phyloP scores from a whole-genome alignment of 2,888 invertebrate genomes.

The Brenthis daphne region DNA sequence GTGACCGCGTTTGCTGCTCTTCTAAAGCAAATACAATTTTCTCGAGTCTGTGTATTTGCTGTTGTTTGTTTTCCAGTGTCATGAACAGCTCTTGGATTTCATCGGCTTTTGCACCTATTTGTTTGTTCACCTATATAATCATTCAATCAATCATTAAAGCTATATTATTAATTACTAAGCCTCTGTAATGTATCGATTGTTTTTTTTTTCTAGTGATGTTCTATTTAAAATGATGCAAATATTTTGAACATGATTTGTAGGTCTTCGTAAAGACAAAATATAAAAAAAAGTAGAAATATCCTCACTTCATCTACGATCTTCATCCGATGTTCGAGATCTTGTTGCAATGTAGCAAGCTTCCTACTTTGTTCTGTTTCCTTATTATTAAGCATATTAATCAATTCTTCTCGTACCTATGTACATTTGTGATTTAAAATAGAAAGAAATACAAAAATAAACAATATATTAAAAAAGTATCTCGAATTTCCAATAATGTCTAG shows the following conservation, averaged over 20 bases:
- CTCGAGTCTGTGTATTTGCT: conserved; percentile 80
- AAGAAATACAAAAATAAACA: background rate
- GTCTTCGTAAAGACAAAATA: conserved; percentile 32
- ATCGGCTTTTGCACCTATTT: conserved; percentile 76
- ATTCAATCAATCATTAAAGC: too few species aligned
- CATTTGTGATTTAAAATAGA: background rate
- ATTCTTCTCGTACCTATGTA: conserved; percentile 80
- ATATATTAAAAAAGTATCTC: conserved; percentile 4
- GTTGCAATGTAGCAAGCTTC: conserved; percentile 65
- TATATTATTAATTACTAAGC: too few species aligned
- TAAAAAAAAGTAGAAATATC: conserved; percentile 39
- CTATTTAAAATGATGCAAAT: too few species aligned
- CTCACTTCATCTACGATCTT: conserved; percentile 78
- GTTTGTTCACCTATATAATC: conserved; percentile 68
- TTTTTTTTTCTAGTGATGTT: too few species aligned
- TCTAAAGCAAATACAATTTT: conserved; percentile 81
- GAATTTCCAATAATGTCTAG: background rate
- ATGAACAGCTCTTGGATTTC: conserved; percentile 78
- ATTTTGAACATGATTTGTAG: background rate
- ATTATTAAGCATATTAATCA: conserved; percentile 82
- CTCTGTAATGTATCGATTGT: too few species aligned
- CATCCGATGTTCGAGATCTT: conserved; percentile 74
- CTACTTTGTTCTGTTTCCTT: conserved; percentile 80
- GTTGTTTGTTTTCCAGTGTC: conserved; percentile 79
- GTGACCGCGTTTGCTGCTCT: conserved; percentile 81